Evolutionary conservation across 2,113 vertebrate genomes (phyloP), one percentile per base, ranked within the genome.

Genomic region (Chionodraco myersi): DNA sequence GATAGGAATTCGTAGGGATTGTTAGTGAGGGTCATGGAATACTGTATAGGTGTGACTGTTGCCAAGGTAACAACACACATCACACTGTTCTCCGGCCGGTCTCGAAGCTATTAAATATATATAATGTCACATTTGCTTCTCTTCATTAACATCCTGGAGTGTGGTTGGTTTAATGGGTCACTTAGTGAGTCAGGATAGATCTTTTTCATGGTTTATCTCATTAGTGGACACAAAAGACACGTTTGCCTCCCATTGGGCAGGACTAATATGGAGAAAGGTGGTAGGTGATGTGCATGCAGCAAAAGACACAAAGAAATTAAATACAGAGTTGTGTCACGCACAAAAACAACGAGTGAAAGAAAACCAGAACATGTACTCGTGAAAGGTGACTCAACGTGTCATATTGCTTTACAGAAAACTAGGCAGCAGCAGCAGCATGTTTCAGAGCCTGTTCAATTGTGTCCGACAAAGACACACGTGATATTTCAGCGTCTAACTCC

Each of bases 11-110:
- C 44, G 1, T 14, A 54, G 18, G 26, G 9, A 14, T 21, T 63
- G 45, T 45, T 13, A 8, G 53, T 21, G 7, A 36, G 14, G 0
- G 36, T 18, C 58, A 67, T 15, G 18, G 68, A 36, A 66, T 57
- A n/a, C 41, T 62, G 5, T 26, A 15, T 77, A 82, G 81, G 87
- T 87, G 81, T 83, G 72, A 86, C 73, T 74, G 75, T 85, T 85
- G 51, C 79, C 72, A 68, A 52, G 75, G 83, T 66, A 79, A 90
- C 72, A 52, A 48, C 77, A 58, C 63, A 57, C 59, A 71, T 66
- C 12, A 41, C 47, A 72, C 21, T 62, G 47, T 65, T 83, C 53
- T 79, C 76, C 59, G 18, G 16, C 21, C 5, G 34, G 15, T 62
- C 21, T 48, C 64, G 36, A 67, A 62, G 7, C 63, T 26, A 65